These are phyloP conservation scores for Lymantria monacha DNA, from an alignment of 2,888 invertebrate genomes.

Conservation along the genomic window DNA sequence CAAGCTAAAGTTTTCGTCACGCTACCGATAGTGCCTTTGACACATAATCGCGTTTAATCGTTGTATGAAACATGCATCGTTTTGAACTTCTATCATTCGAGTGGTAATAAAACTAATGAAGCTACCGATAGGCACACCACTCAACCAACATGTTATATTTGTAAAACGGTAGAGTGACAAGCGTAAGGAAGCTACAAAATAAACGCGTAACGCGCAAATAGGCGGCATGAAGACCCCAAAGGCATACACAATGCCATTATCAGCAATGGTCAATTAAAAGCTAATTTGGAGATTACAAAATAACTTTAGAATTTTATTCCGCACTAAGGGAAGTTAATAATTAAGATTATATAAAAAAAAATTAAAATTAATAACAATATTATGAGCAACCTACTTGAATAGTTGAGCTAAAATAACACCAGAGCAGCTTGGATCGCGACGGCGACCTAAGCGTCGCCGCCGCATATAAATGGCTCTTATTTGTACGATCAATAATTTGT, in stretches of 20 bases:
- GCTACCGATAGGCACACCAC: constrained; percentile 20
- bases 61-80: constrained; percentile 17
- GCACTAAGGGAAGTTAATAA: constrained; percentile 53
- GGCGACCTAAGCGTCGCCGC: constrained; percentile 53
- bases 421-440: constrained; percentile 76
- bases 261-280: constrained; percentile 58
- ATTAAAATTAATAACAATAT: constrained; percentile 74
- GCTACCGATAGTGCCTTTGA: constrained; percentile 4
- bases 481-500: constrained; percentile 76
- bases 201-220: constrained; percentile 38
- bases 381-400: constrained; percentile 79
- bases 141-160: constrained; percentile 11
- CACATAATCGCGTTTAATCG: constrained; percentile 12
- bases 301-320: constrained; percentile 64
- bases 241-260: constrained; percentile 50
- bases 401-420: constrained; percentile 79
- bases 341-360: constrained; percentile 51
- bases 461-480: constrained; percentile 66
- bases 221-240: constrained; percentile 50
- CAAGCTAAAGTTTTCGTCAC: background rate
- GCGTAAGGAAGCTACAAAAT: constrained; percentile 30
- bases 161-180: constrained; percentile 30
- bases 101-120: constrained; percentile 24
- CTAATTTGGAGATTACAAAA: constrained; percentile 70
- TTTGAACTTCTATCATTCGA: constrained; percentile 15